These are phyloP conservation scores for Saccostrea echinata DNA, from an alignment of 1,140 invertebrate genomes.

Conservation along the genomic window DNA sequence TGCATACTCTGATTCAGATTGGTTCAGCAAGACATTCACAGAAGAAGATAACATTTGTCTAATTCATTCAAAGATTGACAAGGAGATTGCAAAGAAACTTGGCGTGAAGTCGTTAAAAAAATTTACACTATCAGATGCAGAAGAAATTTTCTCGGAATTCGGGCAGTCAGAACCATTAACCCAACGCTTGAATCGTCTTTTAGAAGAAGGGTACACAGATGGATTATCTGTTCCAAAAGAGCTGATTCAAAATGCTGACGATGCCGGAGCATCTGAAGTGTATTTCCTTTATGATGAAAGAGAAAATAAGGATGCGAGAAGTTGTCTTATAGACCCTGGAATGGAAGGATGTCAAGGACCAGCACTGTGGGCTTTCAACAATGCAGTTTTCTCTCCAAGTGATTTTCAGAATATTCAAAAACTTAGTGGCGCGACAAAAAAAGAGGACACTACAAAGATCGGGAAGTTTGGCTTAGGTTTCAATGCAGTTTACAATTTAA, in stretches of 20 bases:
- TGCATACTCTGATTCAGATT: slow-evolving; percentile 20
- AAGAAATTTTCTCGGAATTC: slow-evolving; percentile 54
- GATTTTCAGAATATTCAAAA: slow-evolving; percentile 74
- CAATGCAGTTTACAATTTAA: slow-evolving; percentile 77
- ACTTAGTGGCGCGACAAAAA: slow-evolving; percentile 73
- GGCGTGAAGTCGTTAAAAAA: slow-evolving; percentile 55
- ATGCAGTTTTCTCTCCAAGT: slow-evolving; percentile 70
- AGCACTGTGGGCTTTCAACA: slow-evolving; percentile 75
- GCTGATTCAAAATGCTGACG: slow-evolving; percentile 77
- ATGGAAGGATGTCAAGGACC: slow-evolving; percentile 74
- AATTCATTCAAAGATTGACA: slow-evolving; percentile 42
- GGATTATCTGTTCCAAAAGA: slow-evolving; percentile 75
- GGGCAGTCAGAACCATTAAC: slow-evolving; percentile 72
- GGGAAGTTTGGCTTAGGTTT: slow-evolving; percentile 78
- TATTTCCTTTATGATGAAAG: slow-evolving; percentile 78
- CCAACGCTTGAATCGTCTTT: slow-evolving; percentile 61
- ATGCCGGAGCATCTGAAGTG: slow-evolving; percentile 80
- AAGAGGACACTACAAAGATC: slow-evolving; percentile 68
- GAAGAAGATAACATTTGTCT: slow-evolving; percentile 36
- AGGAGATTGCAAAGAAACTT: slow-evolving; percentile 33
- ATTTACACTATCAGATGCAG: slow-evolving; percentile 31
- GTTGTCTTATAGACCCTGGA: slow-evolving; percentile 67
- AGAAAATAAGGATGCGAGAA: slow-evolving; percentile 65
- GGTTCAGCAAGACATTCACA: slow-evolving; percentile 26
- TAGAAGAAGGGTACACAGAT: slow-evolving; percentile 70